phyloP scores from a whole-genome alignment of 2,113 vertebrate species.

The Heliornis fulica region DNA sequence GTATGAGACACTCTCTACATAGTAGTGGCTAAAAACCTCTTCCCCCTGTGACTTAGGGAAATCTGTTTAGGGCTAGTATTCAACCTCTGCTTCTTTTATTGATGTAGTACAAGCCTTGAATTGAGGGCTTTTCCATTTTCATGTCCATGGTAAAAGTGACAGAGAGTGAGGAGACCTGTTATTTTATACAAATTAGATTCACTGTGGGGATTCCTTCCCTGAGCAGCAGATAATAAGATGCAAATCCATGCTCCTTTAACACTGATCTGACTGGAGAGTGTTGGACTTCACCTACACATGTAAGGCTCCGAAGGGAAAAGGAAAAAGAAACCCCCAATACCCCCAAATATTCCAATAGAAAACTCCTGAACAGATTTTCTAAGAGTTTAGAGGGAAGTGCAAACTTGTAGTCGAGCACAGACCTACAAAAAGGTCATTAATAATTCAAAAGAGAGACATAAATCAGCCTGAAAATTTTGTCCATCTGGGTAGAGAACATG shows the following conservation, averaged over 20 bases:
- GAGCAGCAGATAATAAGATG: fast-evolving
- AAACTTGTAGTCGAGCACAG: neutral
- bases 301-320: neutral
- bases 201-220: neutral
- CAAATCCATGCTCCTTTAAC: neutral
- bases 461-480: neutral
- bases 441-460: neutral
- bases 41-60: neutral
- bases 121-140: neutral
- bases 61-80: neutral
- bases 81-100: neutral
- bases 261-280: neutral
- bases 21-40: neutral
- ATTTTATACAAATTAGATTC: neutral
- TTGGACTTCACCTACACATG: neutral
- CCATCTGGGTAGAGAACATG: neutral
- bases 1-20: neutral
- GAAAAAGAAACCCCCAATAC: neutral
- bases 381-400: neutral
- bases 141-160: neutral
- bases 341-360: neutral
- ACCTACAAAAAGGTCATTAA: neutral
- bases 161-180: neutral
- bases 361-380: neutral
- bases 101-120: neutral